These are phyloP conservation scores for Ectropis grisescens DNA, from an alignment of 1,140 invertebrate genomes.

Conservation along the genomic window DNA sequence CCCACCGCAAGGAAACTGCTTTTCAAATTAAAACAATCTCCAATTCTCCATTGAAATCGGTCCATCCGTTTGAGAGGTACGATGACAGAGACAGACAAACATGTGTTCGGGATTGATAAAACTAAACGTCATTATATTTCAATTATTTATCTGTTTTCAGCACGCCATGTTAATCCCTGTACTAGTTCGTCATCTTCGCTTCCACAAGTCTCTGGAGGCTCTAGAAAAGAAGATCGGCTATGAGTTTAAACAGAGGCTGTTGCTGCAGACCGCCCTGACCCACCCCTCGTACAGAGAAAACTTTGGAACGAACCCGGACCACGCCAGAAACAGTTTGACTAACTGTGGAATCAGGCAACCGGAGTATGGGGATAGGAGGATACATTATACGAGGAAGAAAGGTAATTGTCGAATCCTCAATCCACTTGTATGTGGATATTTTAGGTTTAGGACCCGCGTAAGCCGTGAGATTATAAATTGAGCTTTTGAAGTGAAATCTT, in stretches of 20 bases:
- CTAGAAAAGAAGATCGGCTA: constrained; percentile 89
- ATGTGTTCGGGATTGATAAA: no score
- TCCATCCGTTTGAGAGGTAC: no score
- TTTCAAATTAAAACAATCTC: no score
- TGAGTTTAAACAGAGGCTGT: constrained; percentile 88
- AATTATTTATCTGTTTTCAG: constrained; percentile 59
- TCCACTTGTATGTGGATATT: no score
- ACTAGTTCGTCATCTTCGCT: constrained; percentile 92
- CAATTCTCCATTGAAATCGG: no score
- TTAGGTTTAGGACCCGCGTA: no score
- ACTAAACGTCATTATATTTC: no score
- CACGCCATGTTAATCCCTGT: constrained; percentile 97
- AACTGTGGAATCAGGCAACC: constrained; percentile 97
- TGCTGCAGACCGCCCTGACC: constrained; percentile 94
- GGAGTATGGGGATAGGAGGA: constrained; percentile 93
- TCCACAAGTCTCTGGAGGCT: constrained; percentile 90
- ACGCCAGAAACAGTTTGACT: constrained; percentile 94
- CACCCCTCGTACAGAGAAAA: constrained; percentile 98
- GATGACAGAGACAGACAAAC: no score
- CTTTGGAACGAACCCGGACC: constrained; percentile 95
- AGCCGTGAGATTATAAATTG: no score
- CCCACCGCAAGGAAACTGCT: no score
- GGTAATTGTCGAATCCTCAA: no score
- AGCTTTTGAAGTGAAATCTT: no score
- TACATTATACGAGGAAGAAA: constrained; percentile 95